These are phyloP conservation scores for Hycleus phaleratus DNA, from an alignment of 1,140 invertebrate genomes.

Conservation along the genomic window DNA sequence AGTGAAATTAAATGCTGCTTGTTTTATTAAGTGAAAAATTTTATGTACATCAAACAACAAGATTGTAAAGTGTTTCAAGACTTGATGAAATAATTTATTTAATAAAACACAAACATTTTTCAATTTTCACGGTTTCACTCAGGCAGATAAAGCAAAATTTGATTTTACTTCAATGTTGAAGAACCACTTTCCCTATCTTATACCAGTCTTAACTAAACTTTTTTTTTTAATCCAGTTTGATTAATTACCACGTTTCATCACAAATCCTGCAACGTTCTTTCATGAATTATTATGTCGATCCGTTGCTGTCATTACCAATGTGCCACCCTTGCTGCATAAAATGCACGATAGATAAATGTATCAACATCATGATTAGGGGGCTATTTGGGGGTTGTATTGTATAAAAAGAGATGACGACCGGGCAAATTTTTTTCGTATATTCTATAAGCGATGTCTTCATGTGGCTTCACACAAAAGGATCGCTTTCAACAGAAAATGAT, in stretches of 20 bases:
- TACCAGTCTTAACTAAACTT: constrained; percentile 15
- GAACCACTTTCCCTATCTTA: no score
- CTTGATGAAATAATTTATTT: neutral
- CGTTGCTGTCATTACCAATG: neutral
- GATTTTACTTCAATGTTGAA: no score
- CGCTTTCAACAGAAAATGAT: constrained; percentile 23
- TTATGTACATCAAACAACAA: no score
- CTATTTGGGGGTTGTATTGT: no score
- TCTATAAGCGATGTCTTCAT: constrained; percentile 20
- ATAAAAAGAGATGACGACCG: constrained; percentile 4
- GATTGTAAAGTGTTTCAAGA: no score
- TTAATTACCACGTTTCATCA: constrained; percentile 18
- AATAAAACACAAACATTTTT: no score
- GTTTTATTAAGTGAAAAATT: constrained; percentile 10
- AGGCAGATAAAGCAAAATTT: no score
- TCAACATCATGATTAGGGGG: constrained; percentile 9
- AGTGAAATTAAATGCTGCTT: neutral
- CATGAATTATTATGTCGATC: constrained; percentile 15
- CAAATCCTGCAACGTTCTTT: constrained; percentile 8
- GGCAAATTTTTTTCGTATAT: constrained; percentile 11
- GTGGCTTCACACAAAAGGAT: constrained; percentile 24
- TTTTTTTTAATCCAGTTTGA: constrained; percentile 19
- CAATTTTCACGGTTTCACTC: no score
- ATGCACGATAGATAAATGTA: constrained; percentile 13
- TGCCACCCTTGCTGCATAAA: neutral